Evolutionary conservation across 92 coral and sea anemone genomes (phyloP).

Genomic region (Siderastrea siderea): DNA sequence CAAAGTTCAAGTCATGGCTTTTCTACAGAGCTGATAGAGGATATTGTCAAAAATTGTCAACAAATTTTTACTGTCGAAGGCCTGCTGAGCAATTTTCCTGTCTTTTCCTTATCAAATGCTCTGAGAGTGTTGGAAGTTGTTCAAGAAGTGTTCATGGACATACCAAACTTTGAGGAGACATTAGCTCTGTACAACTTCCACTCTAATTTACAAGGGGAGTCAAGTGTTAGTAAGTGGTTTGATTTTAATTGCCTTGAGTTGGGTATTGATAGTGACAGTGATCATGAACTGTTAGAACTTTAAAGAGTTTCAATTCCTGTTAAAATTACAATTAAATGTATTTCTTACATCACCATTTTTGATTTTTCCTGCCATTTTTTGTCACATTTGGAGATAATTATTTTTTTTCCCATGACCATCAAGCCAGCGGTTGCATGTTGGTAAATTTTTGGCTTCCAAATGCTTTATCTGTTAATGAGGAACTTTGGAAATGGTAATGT

Average conservation of each 20-base stretch:
- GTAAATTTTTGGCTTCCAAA: no score
- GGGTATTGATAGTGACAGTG: slow-evolving; percentile 19
- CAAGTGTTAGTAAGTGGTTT: not conserved
- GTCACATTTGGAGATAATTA: no score
- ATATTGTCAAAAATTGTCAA: slow-evolving; percentile 3
- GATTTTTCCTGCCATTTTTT: no score
- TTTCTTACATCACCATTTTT: no score
- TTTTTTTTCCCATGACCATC: no score
- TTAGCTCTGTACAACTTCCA: slow-evolving; percentile 6
- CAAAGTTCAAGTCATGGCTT: slow-evolving; percentile 63
- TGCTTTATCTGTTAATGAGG: no score
- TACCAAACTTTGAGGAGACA: slow-evolving; percentile 56
- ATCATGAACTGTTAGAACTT: not conserved
- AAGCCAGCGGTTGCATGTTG: no score
- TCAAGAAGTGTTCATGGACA: slow-evolving; percentile 65
- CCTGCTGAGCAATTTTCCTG: slow-evolving; percentile 39
- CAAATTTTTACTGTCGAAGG: slow-evolving; percentile 51
- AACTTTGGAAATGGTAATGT: no score
- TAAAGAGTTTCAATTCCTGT: not conserved
- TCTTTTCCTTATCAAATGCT: slow-evolving; percentile 48
- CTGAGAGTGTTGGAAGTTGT: slow-evolving; percentile 57
- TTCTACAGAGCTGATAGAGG: slow-evolving; percentile 40
- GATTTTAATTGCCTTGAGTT: slow-evolving; percentile 6
- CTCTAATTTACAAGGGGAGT: not conserved
- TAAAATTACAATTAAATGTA: no score